These are phyloP conservation scores for Microcebus murinus DNA, from an alignment of 2,113 vertebrate species.

Conservation along the genomic window DNA sequence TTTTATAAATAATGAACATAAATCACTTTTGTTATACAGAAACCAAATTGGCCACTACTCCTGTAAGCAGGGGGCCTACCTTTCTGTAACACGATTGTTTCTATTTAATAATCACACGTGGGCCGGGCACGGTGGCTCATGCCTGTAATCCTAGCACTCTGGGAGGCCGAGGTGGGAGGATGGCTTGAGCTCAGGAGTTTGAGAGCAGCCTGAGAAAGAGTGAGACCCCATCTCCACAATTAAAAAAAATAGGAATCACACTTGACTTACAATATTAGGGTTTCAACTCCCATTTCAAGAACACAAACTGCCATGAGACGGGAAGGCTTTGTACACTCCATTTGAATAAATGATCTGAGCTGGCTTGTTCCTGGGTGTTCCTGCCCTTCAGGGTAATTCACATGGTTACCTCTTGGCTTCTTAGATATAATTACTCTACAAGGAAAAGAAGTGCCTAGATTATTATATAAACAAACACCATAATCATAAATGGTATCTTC, in stretches of 20 bases:
- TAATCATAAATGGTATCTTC: conserved; percentile 3
- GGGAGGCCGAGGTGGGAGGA: no score
- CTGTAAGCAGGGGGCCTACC: not conserved
- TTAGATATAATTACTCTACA: conserved; percentile 52
- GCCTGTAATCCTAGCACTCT: no score
- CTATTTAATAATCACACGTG: not conserved
- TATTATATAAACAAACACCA: conserved; percentile 35
- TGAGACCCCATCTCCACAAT: no score
- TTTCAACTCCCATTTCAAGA: not conserved
- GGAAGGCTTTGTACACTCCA: not conserved
- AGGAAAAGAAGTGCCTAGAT: not conserved
- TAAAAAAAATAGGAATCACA: not conserved
- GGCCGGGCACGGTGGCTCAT: no score
- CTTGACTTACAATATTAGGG: not conserved
- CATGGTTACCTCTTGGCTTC: conserved; percentile 45
- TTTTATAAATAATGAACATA: conserved; percentile 24
- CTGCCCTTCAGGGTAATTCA: conserved; percentile 20
- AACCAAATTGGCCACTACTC: conserved; percentile 3
- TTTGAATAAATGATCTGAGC: not conserved
- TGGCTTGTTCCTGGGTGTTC: conserved; percentile 15
- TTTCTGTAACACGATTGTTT: not conserved
- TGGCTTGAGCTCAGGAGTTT: no score
- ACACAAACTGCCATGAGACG: not conserved
- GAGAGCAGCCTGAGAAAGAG: no score
- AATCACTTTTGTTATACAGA: conserved; percentile 47